These are phyloP conservation scores for Porites rus DNA, from an alignment of 92 coral and sea anemone genomes.

Conservation along the genomic window DNA sequence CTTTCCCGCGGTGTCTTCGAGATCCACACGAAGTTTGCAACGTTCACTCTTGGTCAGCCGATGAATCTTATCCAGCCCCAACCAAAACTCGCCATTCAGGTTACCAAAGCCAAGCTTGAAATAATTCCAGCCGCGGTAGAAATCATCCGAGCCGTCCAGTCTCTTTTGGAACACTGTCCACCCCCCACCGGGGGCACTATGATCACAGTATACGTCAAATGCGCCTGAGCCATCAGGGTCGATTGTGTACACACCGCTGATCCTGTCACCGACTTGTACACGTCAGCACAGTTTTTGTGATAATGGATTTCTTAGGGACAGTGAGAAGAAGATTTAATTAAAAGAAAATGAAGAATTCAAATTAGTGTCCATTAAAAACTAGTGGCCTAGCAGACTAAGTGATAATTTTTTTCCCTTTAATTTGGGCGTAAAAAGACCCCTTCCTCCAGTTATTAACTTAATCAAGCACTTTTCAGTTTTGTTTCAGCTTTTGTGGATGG, in stretches of 20 bases:
- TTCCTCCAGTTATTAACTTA: too few relatives aligned
- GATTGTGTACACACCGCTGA: conserved; percentile 67
- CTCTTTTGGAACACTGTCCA: conserved; percentile 36
- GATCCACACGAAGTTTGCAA: conserved; percentile 23
- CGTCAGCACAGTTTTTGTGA: background rate
- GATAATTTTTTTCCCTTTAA: too few relatives aligned
- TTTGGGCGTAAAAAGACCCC: too few relatives aligned
- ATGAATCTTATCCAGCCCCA: conserved; percentile 29
- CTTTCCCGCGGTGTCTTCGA: conserved; percentile 32
- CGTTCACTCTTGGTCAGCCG: conserved; percentile 11
- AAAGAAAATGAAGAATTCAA: too few relatives aligned
- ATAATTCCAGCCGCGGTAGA: conserved; percentile 70
- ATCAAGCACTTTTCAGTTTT: too few relatives aligned
- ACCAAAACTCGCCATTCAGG: conserved; percentile 46
- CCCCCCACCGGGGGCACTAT: conserved; percentile 30
- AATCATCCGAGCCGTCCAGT: conserved; percentile 27
- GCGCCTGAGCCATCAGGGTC: conserved; percentile 75
- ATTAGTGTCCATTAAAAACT: too few relatives aligned
- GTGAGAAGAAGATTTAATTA: too few relatives aligned
- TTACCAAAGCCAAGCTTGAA: conserved; percentile 54
- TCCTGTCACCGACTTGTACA: conserved; percentile 59
- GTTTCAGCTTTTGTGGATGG: too few relatives aligned
- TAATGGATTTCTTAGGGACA: background rate
- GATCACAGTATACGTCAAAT: conserved; percentile 76
- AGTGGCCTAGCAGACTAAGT: too few relatives aligned